Percentiles rank a stretch among this genome's conserved stretches.
Conservation (phyloP, 2,888 invertebrate genomes). For the Ariolimax columbianus region DNA sequence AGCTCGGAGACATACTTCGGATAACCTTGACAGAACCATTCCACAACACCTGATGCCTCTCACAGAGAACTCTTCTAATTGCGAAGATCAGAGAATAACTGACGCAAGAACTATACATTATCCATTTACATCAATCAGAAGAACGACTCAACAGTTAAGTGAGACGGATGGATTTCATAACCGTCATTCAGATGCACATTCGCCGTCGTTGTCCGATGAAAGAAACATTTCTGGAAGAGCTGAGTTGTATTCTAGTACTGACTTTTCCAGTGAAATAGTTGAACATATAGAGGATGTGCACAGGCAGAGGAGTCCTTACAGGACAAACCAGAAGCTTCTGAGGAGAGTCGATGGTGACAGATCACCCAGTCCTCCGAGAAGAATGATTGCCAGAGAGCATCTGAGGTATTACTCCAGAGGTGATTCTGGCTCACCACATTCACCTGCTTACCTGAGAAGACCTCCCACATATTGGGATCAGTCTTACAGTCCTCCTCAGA, state of each 20-base stretch:
- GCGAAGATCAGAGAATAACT: background rate
- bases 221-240: background rate
- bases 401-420: background rate
- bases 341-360: background rate
- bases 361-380: constrained; percentile 15
- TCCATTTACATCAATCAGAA: background rate
- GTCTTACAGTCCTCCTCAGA: background rate
- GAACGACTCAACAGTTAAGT: background rate
- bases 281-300: background rate
- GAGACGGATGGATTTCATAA: background rate
- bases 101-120: background rate
- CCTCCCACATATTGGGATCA: background rate
- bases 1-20: background rate
- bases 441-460: background rate
- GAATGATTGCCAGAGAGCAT: background rate
- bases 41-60: background rate
- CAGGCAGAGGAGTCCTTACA: background rate
- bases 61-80: background rate
- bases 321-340: background rate
- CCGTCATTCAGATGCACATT: background rate
- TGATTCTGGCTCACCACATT: constrained; percentile 9
- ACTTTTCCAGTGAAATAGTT: background rate
- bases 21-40: background rate
- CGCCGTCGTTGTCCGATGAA: background rate
- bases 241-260: background rate